A percentile compares a stretch with the other conserved stretches of the same genome.
These are phyloP conservation scores for Melozone crissalis DNA, from an alignment of 2,113 vertebrate genomes.

Conservation along the genomic window DNA sequence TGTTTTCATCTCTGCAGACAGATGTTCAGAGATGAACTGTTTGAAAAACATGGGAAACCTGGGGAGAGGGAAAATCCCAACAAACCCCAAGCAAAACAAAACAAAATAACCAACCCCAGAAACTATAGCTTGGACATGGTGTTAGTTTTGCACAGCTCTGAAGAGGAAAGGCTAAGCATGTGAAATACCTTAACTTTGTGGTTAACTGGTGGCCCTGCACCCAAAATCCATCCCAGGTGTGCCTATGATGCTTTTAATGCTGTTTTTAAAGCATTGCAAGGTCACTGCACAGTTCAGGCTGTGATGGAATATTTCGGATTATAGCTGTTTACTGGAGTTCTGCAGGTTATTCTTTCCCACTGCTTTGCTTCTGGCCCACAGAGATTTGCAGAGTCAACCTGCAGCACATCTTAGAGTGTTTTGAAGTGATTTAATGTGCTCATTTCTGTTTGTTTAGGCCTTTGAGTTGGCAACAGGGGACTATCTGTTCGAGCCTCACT, in stretches of 20 bases:
- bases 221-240: not conserved
- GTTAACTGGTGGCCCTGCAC: not conserved
- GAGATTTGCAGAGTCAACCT: not conserved
- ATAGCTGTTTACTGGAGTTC: not conserved
- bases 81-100: not conserved
- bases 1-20: not conserved
- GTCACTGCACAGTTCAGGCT: not conserved
- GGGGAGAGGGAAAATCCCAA: not conserved
- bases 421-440: not conserved
- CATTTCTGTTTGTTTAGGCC: constrained; percentile 71
- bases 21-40: not conserved
- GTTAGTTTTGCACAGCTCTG: not conserved
- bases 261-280: not conserved
- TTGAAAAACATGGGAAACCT: not conserved
- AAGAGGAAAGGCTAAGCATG: not conserved
- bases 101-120: not conserved
- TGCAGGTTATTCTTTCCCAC: not conserved
- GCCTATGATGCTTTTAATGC: not conserved
- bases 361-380: not conserved
- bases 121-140: not conserved
- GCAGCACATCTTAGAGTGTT: not conserved
- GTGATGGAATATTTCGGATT: not conserved
- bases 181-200: not conserved
- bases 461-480: constrained; percentile 96
- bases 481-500: constrained; percentile 96